A percentile compares a stretch with the other conserved stretches of the same genome.
phyloP scores from a whole-genome alignment of 2,113 vertebrate genomes.

The Pica pica region DNA sequence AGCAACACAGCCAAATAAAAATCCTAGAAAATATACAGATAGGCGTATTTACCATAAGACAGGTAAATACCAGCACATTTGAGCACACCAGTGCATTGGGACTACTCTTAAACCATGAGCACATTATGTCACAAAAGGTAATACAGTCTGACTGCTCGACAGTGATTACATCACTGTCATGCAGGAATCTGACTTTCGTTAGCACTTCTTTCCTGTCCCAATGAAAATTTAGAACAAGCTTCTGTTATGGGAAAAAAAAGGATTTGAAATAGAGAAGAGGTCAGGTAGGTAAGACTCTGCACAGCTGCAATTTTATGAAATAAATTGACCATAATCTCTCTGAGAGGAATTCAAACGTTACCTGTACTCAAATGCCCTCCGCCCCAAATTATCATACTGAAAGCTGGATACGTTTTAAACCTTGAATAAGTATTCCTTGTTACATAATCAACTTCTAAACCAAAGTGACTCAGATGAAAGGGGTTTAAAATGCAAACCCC shows the following conservation, averaged over 20 bases:
- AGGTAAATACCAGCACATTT: background rate
- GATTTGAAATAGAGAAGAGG: background rate
- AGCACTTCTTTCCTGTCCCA: constrained; percentile 46
- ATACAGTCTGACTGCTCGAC: background rate
- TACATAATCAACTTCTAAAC: background rate
- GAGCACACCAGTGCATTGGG: background rate
- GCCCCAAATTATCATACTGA: background rate
- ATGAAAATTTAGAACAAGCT: background rate
- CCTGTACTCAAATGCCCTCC: background rate
- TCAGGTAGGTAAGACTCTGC: background rate
- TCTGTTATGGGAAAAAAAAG: background rate
- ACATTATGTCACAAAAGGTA: background rate
- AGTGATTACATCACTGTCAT: background rate
- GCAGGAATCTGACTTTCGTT: constrained; percentile 1
- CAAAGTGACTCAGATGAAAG: background rate
- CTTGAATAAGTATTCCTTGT: background rate
- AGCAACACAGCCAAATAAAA: background rate
- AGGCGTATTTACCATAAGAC: background rate
- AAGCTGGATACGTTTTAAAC: background rate
- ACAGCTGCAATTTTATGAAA: background rate
- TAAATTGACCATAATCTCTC: background rate
- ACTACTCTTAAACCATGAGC: background rate
- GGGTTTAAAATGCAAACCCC: background rate
- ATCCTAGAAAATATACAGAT: background rate
- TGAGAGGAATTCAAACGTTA: background rate